Percentiles rank a stretch among this genome's conserved stretches.
Conservation (phyloP, 2,113 vertebrate genomes). For the Acanthisitta chloris region DNA sequence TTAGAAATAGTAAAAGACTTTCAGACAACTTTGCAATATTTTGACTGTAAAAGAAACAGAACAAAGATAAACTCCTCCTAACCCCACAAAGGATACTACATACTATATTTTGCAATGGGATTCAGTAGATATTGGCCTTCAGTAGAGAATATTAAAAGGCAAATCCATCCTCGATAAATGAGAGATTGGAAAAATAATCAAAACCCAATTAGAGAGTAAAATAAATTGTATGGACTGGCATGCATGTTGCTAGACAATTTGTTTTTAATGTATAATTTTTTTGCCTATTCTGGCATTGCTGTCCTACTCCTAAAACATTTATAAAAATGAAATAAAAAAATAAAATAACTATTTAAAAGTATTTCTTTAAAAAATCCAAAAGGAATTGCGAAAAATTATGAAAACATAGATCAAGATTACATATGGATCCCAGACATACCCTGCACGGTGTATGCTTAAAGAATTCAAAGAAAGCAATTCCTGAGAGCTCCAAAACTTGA, state of each 20-base stretch:
- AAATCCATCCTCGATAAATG: background rate
- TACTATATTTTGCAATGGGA: background rate
- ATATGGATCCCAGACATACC: background rate
- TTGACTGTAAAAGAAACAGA: background rate
- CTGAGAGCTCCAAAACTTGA: background rate
- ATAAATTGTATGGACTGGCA: background rate
- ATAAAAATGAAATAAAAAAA: background rate
- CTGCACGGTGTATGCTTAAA: background rate
- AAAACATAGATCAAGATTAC: background rate
- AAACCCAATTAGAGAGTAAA: background rate
- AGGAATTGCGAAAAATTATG: background rate
- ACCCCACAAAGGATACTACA: background rate
- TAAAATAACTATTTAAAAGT: background rate
- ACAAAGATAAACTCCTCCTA: background rate
- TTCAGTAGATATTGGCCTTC: background rate
- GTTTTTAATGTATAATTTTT: background rate
- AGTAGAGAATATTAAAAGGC: background rate
- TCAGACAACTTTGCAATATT: background rate
- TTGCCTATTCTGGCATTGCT: background rate
- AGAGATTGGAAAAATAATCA: background rate
- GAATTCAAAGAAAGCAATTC: background rate
- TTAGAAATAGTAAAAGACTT: background rate
- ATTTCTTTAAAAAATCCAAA: background rate
- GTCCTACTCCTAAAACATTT: background rate
- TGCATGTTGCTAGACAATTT: background rate